Evolutionary conservation across 2,113 vertebrate genomes (phyloP).

Genomic region (Cephalophus harveyi): DNA sequence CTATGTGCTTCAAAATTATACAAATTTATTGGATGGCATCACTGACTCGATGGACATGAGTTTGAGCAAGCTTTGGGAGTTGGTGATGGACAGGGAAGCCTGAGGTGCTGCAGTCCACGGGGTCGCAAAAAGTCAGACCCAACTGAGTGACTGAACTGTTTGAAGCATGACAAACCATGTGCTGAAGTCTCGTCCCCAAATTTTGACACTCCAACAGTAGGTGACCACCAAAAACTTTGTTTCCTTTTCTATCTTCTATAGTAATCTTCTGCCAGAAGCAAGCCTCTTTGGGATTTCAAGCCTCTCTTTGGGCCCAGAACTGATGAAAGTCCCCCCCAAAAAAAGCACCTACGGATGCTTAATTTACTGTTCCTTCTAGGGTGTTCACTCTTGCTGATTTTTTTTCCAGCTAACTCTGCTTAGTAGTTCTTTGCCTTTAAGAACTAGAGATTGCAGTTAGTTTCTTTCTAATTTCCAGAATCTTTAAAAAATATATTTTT

Average conservation of each 20-base stretch:
- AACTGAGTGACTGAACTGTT: not conserved
- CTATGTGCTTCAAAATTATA: not conserved
- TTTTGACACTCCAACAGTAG: not conserved
- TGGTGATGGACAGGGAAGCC: not conserved
- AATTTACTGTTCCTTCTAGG: not conserved
- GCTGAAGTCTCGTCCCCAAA: not conserved
- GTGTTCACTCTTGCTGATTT: not conserved
- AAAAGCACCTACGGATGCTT: not conserved
- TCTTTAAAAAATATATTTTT: not conserved
- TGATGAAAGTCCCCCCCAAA: not conserved
- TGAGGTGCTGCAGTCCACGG: not conserved
- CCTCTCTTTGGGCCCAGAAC: not conserved
- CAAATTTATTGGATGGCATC: not conserved
- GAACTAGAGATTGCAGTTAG: not conserved
- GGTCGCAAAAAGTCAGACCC: not conserved
- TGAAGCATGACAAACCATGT: not conserved
- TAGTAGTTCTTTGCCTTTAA: not conserved
- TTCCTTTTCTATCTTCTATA: not conserved
- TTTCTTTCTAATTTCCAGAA: not conserved
- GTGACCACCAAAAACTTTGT: not conserved
- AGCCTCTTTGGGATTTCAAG: not conserved
- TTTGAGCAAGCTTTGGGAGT: not conserved
- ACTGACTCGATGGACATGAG: not conserved
- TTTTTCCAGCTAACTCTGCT: not conserved
- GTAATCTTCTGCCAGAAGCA: not conserved